Evolutionary conservation across 2,113 vertebrate genomes (phyloP).

Genomic region (Hippopotamus amphibius): DNA sequence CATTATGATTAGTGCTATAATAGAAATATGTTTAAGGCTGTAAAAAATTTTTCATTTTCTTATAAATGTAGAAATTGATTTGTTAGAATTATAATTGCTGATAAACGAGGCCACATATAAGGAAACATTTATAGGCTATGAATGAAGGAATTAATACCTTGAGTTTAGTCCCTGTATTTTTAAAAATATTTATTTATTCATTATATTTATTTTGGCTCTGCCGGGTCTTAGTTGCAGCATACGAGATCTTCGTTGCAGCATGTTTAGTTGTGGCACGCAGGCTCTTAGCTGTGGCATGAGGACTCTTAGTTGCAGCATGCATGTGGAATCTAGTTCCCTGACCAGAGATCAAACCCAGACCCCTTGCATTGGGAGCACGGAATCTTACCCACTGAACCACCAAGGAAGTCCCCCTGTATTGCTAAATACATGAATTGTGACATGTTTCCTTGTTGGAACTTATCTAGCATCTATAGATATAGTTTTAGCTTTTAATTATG

Average conservation of each 20-base stretch:
- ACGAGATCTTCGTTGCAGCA: no score
- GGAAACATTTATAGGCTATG: not conserved
- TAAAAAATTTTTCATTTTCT: not conserved
- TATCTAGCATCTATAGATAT: not conserved
- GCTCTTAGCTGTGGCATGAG: no score
- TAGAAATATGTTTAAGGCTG: not conserved
- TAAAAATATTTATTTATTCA: no score
- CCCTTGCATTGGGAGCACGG: no score
- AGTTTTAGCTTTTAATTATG: slow-evolving; percentile 45
- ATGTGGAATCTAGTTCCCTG: no score
- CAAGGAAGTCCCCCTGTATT: not conserved
- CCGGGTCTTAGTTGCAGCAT: no score
- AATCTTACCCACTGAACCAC: not conserved
- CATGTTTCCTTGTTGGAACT: slow-evolving; percentile 45
- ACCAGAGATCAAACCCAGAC: no score
- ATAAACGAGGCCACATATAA: not conserved
- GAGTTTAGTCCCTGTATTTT: not conserved
- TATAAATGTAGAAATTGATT: not conserved
- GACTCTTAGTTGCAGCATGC: no score
- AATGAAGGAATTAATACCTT: slow-evolving; percentile 52
- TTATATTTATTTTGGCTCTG: no score
- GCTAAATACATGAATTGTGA: slow-evolving; percentile 31
- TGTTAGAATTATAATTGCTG: not conserved
- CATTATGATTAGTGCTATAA: not conserved
- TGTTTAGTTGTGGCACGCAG: no score